Conservation (phyloP, 2,113 vertebrate genomes). For the Hippocampus mohnikei region DNA sequence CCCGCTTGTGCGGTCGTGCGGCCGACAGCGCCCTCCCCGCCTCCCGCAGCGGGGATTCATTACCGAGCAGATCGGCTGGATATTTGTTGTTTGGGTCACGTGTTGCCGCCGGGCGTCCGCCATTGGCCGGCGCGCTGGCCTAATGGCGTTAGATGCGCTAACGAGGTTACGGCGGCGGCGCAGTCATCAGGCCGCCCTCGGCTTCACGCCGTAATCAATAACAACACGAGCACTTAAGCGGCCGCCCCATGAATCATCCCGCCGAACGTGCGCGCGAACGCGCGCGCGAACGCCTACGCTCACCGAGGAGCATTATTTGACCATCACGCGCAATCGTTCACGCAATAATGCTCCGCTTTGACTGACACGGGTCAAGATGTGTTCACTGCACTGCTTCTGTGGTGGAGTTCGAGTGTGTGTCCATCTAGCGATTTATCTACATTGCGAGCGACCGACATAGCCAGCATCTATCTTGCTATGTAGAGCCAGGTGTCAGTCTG, state of each 20-base stretch:
- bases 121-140: conserved; percentile 39
- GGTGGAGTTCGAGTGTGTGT: no score
- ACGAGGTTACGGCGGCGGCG: conserved; percentile 38
- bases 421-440: no score
- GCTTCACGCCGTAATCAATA: conserved; percentile 38
- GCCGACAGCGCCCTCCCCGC: conserved; percentile 87
- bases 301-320: background rate
- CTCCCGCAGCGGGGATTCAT: conserved; percentile 78
- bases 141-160: conserved; percentile 55
- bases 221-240: conserved; percentile 11
- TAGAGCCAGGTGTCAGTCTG: no score
- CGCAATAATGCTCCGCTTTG: background rate
- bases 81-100: conserved; percentile 70
- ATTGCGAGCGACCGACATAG: no score
- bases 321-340: background rate
- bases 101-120: conserved; percentile 41
- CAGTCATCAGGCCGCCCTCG: conserved; percentile 31
- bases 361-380: background rate
- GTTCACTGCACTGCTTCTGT: no score
- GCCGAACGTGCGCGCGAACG: background rate
- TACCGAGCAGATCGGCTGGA: conserved; percentile 65
- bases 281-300: background rate
- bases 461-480: no score
- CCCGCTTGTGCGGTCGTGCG: conserved; percentile 90
- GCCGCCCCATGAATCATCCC: conserved; percentile 2